A percentile compares a stretch with the other conserved stretches of the same genome.
phyloP scores from a whole-genome alignment of 2,113 vertebrate genomes.

The Origma solitaria region DNA sequence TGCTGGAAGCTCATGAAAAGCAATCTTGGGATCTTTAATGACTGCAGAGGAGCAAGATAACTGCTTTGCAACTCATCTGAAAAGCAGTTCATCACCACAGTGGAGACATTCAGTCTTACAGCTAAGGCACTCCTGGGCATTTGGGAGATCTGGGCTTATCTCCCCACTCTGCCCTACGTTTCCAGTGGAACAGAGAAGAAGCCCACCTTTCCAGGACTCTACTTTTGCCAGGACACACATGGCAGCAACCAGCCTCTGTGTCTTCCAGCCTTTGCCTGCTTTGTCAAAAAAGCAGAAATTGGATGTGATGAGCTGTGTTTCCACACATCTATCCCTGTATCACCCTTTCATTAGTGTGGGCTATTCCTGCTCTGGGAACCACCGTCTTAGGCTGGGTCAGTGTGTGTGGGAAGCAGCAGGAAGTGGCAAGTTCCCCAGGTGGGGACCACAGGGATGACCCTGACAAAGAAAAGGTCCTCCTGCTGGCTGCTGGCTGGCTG shows the following conservation, averaged over 20 bases:
- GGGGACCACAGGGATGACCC: accelerated
- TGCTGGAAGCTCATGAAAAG: background rate
- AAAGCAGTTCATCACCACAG: background rate
- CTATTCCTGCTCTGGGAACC: background rate
- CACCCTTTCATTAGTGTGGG: background rate
- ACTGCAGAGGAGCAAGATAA: background rate
- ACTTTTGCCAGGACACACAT: background rate
- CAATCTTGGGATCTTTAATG: conserved; percentile 4
- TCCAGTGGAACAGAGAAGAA: background rate
- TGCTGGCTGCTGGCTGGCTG: background rate
- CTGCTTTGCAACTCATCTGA: background rate
- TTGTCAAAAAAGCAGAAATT: background rate
- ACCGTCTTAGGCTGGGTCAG: background rate
- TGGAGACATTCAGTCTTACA: background rate
- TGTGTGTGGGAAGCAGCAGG: background rate
- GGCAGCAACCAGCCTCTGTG: accelerated
- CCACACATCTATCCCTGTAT: accelerated
- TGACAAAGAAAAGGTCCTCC: background rate
- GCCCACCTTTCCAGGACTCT: background rate
- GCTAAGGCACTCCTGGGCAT: background rate
- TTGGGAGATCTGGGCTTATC: background rate
- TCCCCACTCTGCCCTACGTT: background rate
- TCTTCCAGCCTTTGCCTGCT: background rate
- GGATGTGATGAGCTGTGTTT: background rate
- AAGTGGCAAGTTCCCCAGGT: background rate